Percentiles rank a stretch among this genome's conserved stretches.
phyloP scores from a whole-genome alignment of 2,113 vertebrate species.

The Tachysurus fulvidraco region DNA sequence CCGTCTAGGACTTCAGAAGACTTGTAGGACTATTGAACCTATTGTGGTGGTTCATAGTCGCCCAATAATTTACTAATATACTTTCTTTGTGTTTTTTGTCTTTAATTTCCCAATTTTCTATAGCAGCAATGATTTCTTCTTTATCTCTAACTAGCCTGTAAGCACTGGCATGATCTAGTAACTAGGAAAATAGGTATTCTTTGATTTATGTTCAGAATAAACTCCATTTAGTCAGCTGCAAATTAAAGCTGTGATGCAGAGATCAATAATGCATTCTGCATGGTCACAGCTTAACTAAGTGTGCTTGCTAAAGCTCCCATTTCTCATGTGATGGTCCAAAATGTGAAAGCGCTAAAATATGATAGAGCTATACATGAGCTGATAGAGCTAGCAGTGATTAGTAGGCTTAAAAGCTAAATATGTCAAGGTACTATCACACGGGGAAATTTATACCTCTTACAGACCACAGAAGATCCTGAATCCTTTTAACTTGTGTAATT shows the following conservation, averaged over 20 bases:
- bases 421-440: neutral
- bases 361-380: neutral
- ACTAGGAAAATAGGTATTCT: slow-evolving; percentile 1
- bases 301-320: slow-evolving; percentile 56
- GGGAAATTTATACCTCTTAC: neutral
- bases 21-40: neutral
- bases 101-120: neutral
- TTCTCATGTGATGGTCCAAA: slow-evolving; percentile 67
- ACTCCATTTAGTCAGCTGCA: slow-evolving; percentile 70
- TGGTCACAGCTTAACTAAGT: slow-evolving; percentile 64
- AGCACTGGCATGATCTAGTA: neutral
- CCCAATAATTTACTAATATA: neutral
- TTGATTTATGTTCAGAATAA: slow-evolving; percentile 69
- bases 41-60: neutral
- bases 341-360: slow-evolving; percentile 60
- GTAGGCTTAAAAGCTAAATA: neutral
- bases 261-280: slow-evolving; percentile 76
- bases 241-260: slow-evolving; percentile 65
- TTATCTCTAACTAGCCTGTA: neutral
- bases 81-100: neutral
- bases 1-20: neutral
- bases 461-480: neutral
- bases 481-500: slow-evolving; percentile 35
- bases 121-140: neutral
- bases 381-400: neutral